A percentile compares a stretch with the other conserved stretches of the same genome.
These are phyloP conservation scores for Pollenia amentaria DNA, from an alignment of 2,888 invertebrate species.

Conservation along the genomic window DNA sequence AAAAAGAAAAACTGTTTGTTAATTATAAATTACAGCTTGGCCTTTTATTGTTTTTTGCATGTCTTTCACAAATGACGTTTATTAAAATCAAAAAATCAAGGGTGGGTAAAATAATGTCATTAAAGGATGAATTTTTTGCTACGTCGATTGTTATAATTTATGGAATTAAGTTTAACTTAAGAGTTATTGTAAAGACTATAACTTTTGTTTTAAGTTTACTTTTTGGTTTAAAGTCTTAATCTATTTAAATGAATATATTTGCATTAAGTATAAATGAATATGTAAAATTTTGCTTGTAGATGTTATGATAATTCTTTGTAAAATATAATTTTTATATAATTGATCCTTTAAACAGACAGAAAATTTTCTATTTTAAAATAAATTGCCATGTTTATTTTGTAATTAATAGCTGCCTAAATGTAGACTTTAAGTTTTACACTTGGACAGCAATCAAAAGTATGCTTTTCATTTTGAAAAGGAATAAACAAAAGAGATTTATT, in stretches of 20 bases:
- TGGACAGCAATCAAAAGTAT: constrained; percentile 14
- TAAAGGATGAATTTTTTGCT: neutral
- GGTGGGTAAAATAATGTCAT: neutral
- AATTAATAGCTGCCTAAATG: constrained; percentile 19
- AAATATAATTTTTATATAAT: constrained; percentile 20
- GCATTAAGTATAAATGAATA: neutral
- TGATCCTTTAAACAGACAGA: neutral
- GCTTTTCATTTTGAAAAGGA: neutral
- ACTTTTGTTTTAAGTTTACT: neutral
- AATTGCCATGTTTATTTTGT: constrained; percentile 8
- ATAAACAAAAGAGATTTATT: neutral
- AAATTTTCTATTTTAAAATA: neutral
- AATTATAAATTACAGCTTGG: constrained; percentile 33
- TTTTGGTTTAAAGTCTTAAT: neutral
- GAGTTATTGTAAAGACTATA: too few relatives aligned
- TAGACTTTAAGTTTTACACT: neutral
- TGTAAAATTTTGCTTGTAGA: neutral
- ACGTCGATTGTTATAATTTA: too few relatives aligned
- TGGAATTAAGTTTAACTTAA: too few relatives aligned
- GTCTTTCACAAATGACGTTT: constrained; percentile 36
- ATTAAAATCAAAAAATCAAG: neutral
- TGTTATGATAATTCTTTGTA: neutral
- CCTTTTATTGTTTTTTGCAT: neutral
- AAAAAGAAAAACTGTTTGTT: constrained; percentile 21
- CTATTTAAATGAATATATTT: neutral